phyloP scores from a whole-genome alignment of 2,797 vertebrate genomes.

The Sebastolobus alascanus region DNA sequence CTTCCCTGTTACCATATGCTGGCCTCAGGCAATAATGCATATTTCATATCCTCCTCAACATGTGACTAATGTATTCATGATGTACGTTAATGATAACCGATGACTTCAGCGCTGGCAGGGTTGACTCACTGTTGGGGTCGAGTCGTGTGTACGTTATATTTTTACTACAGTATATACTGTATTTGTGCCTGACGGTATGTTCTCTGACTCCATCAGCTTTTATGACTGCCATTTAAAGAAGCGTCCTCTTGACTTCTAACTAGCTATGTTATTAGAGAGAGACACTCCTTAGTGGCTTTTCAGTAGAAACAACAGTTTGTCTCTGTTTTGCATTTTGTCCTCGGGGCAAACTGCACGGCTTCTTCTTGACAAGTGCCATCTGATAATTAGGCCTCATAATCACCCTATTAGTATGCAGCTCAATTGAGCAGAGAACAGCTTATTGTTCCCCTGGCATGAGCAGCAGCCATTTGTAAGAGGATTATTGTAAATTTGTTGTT shows the following conservation, averaged over 20 bases:
- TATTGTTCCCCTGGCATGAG: conserved; percentile 68
- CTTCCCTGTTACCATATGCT: conserved; percentile 42
- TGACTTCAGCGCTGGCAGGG: conserved; percentile 16
- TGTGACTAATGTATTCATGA: conserved; percentile 68
- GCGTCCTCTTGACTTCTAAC: conserved; percentile 22
- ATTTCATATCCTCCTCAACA: conserved; percentile 69
- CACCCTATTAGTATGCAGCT: conserved; percentile 81
- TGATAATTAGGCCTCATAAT: conserved; percentile 84
- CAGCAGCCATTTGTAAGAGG: conserved; percentile 59
- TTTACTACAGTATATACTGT: not conserved
- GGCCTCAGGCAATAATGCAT: conserved; percentile 67
- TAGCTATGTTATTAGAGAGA: conserved; percentile 20
- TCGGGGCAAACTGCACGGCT: conserved; percentile 65
- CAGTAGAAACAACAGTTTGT: conserved; percentile 73
- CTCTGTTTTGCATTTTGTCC: conserved; percentile 74
- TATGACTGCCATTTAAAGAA: conserved; percentile 10
- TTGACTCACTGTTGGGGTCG: conserved; percentile 11
- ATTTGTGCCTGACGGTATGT: conserved; percentile 5
- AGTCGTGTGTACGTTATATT: conserved; percentile 2
- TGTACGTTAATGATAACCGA: conserved; percentile 60
- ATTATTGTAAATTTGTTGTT: conserved; percentile 71
- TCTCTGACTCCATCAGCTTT: conserved; percentile 23
- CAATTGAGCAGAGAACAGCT: conserved; percentile 71
- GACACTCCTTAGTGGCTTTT: conserved; percentile 26
- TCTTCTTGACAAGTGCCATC: conserved; percentile 79